These are phyloP conservation scores for Ursus arctos DNA, from an alignment of 2,113 vertebrate genomes.

Conservation along the genomic window DNA sequence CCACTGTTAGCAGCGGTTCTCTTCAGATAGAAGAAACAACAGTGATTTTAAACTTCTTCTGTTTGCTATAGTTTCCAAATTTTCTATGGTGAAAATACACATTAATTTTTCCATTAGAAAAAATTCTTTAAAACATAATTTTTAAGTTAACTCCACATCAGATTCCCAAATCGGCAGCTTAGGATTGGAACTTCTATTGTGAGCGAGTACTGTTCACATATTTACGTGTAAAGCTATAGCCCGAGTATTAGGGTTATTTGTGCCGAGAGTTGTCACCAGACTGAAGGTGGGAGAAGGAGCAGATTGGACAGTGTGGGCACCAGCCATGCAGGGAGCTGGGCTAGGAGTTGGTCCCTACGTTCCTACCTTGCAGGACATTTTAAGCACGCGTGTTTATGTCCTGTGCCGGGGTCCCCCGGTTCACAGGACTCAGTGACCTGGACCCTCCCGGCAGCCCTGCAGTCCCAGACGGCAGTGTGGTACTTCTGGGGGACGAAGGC, in stretches of 20 bases:
- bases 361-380: too few relatives aligned
- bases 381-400: rapidly evolving
- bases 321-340: background rate
- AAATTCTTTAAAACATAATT: background rate
- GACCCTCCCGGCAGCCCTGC: rapidly evolving
- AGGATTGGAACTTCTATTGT: background rate
- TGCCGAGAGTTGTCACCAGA: background rate
- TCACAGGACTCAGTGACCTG: background rate
- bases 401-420: rapidly evolving
- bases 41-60: background rate
- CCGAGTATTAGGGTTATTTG: background rate
- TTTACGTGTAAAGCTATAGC: background rate
- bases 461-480: background rate
- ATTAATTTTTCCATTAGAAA: background rate
- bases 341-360: rapidly evolving
- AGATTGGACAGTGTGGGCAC: too few relatives aligned
- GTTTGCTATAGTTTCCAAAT: background rate
- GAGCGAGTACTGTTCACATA: background rate
- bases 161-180: background rate
- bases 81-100: background rate
- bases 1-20: background rate
- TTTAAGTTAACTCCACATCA: background rate
- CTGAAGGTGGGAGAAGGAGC: background rate
- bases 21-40: background rate
- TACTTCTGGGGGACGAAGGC: rapidly evolving